A percentile compares a stretch with the other conserved stretches of the same genome.
These are phyloP conservation scores for Masticophis lateralis DNA, from an alignment of 2,797 vertebrate genomes.

Conservation along the genomic window DNA sequence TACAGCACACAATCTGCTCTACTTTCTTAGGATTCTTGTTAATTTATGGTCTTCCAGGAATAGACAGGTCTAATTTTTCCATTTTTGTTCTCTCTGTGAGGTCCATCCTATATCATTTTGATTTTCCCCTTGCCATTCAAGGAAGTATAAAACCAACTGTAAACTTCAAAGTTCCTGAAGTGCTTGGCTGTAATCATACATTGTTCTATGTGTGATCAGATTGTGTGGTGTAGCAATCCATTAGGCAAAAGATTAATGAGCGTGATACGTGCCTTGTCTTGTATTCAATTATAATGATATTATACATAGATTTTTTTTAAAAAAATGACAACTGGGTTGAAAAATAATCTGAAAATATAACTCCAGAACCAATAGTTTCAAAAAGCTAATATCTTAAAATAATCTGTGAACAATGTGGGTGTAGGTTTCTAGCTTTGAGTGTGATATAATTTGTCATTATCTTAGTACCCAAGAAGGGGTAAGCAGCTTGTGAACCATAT, in stretches of 20 bases:
- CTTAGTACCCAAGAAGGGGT: background rate
- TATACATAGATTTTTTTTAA: slow-evolving; percentile 50
- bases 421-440: background rate
- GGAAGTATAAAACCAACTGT: background rate
- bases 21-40: background rate
- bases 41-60: background rate
- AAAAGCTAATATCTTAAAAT: background rate
- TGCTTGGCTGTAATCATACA: slow-evolving; percentile 20
- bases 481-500: background rate
- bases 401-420: background rate
- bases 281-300: slow-evolving; percentile 59
- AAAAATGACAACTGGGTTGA: slow-evolving; percentile 32
- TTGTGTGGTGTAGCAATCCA: slow-evolving; percentile 39
- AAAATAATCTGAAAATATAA: slow-evolving; percentile 13
- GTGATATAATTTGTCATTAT: background rate
- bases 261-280: slow-evolving; percentile 53
- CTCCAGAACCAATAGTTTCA: background rate
- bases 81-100: background rate
- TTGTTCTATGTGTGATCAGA: slow-evolving; percentile 28
- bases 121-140: background rate
- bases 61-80: background rate
- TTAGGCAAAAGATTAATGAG: slow-evolving; percentile 46
- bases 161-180: background rate
- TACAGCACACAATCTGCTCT: background rate
- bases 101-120: background rate